Base-by-base conservation (phyloP, 2,797 vertebrate genomes). In the Hephaestus fuliginosus region DNA sequence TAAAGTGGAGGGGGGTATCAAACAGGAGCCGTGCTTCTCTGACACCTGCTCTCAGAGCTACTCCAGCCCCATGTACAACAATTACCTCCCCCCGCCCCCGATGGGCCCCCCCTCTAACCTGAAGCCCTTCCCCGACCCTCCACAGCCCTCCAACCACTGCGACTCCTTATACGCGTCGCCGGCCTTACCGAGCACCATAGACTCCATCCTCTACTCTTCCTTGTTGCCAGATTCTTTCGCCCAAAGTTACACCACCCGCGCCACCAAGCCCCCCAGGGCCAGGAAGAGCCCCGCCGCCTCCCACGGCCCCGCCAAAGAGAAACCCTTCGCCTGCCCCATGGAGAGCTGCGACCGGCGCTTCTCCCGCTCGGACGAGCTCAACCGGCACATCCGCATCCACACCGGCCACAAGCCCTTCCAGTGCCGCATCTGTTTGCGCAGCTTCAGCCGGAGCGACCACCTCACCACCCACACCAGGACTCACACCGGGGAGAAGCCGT, bases 331-430 rank as follows among this genome's bases (percentile, higher is more conserved):
- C 48, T 99, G 98, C 94, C 98, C 98, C 0, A 97, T 99, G 94
- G 97, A 98, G 85, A 98, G 95, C 94, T 99, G 98, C 86, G 94
- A 98, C 89, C 94, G 98, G 46, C 97, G 98, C 91, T 99, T 99
- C 78, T 98, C 98, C 5, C 96, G 98, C 82, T 99, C 98, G 0
- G 98, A 99, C n/a, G 98, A 99, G 94, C 97, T 99, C 86, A 99
- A 98, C 93, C 91, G 98, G 80, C 98, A 99, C 96, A 97, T 99
- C 86, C 97, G 98, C 67, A 99, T 99, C 94, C 98, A 99, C 90
- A 99, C 98, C 0, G 98, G 98, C 73, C 98, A 99, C 96, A 99
- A 99, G 72, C 98, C 98, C 28, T 99, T 99, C 95, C 98, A 98
- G 94, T 99, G 98, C 93, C 97, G 98, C 94, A 98, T 99, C 94